Base-by-base conservation (phyloP, 2,888 invertebrate species). In the Ophioninae sp. region DNA sequence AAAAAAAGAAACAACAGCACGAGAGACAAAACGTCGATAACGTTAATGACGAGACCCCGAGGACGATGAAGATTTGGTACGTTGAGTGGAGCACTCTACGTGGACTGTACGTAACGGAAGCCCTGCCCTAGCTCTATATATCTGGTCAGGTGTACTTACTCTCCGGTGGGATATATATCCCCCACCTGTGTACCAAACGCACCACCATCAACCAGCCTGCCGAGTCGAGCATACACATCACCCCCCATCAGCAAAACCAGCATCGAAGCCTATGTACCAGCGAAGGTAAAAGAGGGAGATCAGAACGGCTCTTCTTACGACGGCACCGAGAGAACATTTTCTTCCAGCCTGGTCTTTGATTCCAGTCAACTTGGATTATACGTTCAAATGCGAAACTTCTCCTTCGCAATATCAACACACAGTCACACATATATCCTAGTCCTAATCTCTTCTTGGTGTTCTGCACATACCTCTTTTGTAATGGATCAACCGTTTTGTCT, bases 41-140 rank as follows among this genome's bases (percentile, higher is more conserved):
- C 59, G 58, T 68, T 23, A 37, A 65, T 58, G 75, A 75, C 37
- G 56, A 61, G 73, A 65, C 59, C 78, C 79, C 79, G 74, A 73
- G 73, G 78, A 68, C 78, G 30, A 30, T 30, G 78, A 79, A 81
- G 77, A 77, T 84, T 84, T 77, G 81, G 73, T 81, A 81, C 72
- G 81, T 77, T 85, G 77, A 79, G 80, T 86, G 91, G 30, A 91
- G 90, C 92, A 93, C 93, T 91, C 90, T 92, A 91, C 90, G 92
- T 90, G 89, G 92, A 93, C 93, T 93, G 93, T 93, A 92, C 90
- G 92, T 92, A 92, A 91, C 92, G 91, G 91, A 91, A 92, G 92
- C 91, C 92, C 91, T 92, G 93, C 92, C 92, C 92, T 92, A 93
- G 93, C 93, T 93, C 93, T 93, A 93, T 93, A 93, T 93, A 93